phyloP scores from a whole-genome alignment of 2,888 invertebrate genomes.

The Macropis europaea region DNA sequence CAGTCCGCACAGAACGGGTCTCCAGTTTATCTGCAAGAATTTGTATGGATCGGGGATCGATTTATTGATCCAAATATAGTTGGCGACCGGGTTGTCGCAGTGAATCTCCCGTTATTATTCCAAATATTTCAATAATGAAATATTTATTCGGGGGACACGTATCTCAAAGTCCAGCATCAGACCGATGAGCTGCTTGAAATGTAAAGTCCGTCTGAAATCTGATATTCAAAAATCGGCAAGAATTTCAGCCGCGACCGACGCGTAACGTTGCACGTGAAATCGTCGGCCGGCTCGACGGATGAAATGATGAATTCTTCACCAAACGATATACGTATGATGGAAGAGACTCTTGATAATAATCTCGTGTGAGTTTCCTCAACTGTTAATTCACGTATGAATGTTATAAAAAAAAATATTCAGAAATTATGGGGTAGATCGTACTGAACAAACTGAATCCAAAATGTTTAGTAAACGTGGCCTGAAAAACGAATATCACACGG shows the following conservation, averaged over 20 bases:
- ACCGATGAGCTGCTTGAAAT: neutral
- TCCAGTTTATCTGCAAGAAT: slow-evolving; percentile 85
- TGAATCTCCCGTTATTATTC: neutral
- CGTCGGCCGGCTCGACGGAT: no score
- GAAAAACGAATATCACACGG: no score
- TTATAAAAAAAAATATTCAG: no score
- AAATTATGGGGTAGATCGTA: no score
- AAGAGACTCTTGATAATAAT: no score
- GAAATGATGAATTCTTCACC: no score
- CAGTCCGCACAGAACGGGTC: slow-evolving; percentile 89
- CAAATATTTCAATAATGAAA: neutral
- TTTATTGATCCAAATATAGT: no score
- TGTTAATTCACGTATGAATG: no score
- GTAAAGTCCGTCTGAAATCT: neutral
- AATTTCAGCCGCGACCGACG: neutral
- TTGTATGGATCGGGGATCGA: neutral
- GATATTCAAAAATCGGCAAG: neutral
- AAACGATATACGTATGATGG: no score
- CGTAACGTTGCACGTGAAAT: neutral
- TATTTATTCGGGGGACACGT: neutral
- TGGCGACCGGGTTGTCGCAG: neutral
- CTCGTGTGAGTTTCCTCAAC: no score
- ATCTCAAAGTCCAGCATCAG: neutral
- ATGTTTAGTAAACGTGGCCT: no score
- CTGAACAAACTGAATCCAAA: no score